Conservation (phyloP, 2,888 invertebrate genomes). For the Pollenia angustigena region DNA sequence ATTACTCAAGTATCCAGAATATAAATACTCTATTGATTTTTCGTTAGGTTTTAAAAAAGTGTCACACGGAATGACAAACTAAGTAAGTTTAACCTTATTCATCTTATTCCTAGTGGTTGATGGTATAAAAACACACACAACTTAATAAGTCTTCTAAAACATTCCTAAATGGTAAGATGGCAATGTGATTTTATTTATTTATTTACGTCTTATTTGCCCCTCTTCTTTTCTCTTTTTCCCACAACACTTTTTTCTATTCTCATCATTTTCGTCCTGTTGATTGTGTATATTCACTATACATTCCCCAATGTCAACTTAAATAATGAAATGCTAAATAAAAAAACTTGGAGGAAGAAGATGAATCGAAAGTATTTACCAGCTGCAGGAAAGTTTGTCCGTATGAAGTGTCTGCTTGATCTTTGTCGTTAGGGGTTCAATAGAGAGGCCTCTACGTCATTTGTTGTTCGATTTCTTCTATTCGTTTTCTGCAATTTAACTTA, state of each 20-base stretch:
- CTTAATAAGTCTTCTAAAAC: not conserved
- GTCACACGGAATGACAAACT: too few relatives aligned
- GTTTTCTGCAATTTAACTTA: constrained; percentile 77
- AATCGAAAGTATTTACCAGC: constrained; percentile 21
- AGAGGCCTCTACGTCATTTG: constrained; percentile 10
- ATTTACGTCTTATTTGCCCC: not conserved
- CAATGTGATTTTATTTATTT: constrained; percentile 29
- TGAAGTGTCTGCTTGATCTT: constrained; percentile 47
- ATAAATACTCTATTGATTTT: not conserved
- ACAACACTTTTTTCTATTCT: constrained; percentile 13
- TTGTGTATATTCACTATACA: constrained; percentile 51
- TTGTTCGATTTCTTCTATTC: constrained; percentile 24
- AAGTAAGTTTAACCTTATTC: too few relatives aligned
- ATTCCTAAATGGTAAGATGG: constrained; percentile 14
- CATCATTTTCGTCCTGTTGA: constrained; percentile 50
- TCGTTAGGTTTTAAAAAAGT: too few relatives aligned
- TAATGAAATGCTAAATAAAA: constrained; percentile 47
- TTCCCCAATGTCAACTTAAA: constrained; percentile 68
- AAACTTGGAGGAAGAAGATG: not conserved
- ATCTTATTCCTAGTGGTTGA: too few relatives aligned
- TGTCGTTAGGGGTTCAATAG: constrained; percentile 7
- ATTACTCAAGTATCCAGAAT: too few relatives aligned
- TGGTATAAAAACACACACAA: too few relatives aligned
- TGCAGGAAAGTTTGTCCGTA: constrained; percentile 18
- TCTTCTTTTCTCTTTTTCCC: not conserved